Evolutionary conservation across 2,797 vertebrate species (phyloP).

Genomic region (Strix occidentalis): DNA sequence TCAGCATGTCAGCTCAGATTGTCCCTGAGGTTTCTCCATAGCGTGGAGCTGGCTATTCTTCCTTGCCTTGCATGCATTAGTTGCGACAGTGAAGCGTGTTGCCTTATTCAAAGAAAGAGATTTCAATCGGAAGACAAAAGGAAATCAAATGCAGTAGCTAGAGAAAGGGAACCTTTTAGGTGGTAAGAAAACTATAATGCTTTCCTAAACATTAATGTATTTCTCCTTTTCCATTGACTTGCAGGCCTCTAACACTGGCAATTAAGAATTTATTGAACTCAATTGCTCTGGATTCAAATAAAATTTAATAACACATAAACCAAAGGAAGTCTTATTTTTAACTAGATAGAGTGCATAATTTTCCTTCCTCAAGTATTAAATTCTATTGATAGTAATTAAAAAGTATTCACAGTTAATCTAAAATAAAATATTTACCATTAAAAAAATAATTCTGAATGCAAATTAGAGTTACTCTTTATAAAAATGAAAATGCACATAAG

Average conservation of each 20-base stretch:
- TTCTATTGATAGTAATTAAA: neutral
- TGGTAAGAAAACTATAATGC: neutral
- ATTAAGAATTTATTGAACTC: neutral
- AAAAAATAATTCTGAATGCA: slow-evolving; percentile 44
- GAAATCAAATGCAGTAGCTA: neutral
- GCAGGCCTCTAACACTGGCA: neutral
- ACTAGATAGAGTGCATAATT: neutral
- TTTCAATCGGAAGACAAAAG: neutral
- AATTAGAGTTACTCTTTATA: slow-evolving; percentile 6
- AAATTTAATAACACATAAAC: neutral
- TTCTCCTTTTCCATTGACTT: neutral
- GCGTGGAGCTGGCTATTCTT: neutral
- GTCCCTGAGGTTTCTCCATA: neutral
- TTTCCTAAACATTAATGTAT: neutral
- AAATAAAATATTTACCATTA: slow-evolving; percentile 60
- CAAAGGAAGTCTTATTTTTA: neutral
- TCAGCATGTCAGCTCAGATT: neutral
- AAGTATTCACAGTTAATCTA: slow-evolving; percentile 28
- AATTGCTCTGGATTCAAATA: neutral
- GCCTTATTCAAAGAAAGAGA: neutral
- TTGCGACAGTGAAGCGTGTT: neutral
- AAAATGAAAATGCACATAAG: neutral
- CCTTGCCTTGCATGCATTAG: neutral
- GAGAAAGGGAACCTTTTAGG: neutral
- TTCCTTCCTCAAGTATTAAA: neutral